Evolutionary conservation across 2,113 vertebrate species (phyloP).

Genomic region (Amphilophus citrinellus): DNA sequence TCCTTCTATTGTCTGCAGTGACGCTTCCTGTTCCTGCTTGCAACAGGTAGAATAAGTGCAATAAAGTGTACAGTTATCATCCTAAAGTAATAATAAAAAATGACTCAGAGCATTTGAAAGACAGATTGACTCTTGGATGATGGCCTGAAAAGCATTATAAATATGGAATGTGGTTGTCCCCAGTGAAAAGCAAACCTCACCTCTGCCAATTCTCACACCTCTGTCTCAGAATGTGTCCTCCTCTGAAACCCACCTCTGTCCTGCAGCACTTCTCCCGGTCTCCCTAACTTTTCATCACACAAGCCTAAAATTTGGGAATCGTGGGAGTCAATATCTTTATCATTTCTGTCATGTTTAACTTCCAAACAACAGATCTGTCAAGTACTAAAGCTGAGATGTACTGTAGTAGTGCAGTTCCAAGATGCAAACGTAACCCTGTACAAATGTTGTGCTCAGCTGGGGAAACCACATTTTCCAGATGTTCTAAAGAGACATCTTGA

Average conservation of each 20-base stretch:
- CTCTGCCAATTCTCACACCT: conserved; percentile 64
- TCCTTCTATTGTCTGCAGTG: background rate
- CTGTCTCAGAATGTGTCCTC: conserved; percentile 64
- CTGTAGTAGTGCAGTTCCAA: conserved; percentile 7
- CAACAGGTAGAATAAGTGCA: background rate
- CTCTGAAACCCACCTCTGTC: conserved; percentile 51
- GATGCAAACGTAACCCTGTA: conserved; percentile 20
- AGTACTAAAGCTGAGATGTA: background rate
- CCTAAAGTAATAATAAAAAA: background rate
- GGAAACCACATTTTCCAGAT: conserved; percentile 70
- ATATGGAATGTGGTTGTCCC: conserved; percentile 67
- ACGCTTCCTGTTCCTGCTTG: background rate
- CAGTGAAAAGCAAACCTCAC: conserved; percentile 67
- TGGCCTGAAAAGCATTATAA: background rate
- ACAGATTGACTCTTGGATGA: background rate
- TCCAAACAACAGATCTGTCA: background rate
- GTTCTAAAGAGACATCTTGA: conserved; percentile 51
- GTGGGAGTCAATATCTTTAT: conserved; percentile 5
- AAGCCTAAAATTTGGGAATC: background rate
- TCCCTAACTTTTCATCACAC: background rate
- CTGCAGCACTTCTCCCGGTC: background rate
- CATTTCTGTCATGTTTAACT: background rate
- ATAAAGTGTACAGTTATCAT: background rate
- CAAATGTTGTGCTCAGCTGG: conserved; percentile 44
- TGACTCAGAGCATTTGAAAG: conserved; percentile 7